A percentile compares a stretch with the other conserved stretches of the same genome.
Conservation (phyloP, 2,113 vertebrate species). For the Kryptolebias marmoratus region DNA sequence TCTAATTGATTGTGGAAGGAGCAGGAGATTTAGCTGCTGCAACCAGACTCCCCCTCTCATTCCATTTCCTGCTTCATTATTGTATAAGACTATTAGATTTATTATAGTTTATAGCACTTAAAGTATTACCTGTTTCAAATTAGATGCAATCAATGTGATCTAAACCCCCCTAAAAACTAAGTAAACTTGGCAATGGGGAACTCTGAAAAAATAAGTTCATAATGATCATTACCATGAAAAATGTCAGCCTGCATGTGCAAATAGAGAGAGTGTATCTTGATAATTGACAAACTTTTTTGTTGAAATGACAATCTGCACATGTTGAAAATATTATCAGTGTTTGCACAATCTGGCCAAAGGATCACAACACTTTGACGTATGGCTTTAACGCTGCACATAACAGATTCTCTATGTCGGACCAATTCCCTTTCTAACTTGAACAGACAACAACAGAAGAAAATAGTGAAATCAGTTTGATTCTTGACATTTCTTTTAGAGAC, state of each 20-base stretch:
- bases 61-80: constrained; percentile 10
- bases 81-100: constrained; percentile 49
- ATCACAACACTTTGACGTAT: constrained; percentile 58
- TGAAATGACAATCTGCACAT: constrained; percentile 49
- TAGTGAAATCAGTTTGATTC: constrained; percentile 66
- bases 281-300: constrained; percentile 65
- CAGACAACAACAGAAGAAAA: constrained; percentile 45
- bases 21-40: constrained; percentile 52
- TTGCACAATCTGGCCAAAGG: constrained; percentile 51
- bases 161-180: no score
- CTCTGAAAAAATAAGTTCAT: constrained; percentile 13
- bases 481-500: constrained; percentile 77
- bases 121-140: constrained; percentile 51
- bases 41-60: constrained; percentile 5
- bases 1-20: constrained; percentile 78
- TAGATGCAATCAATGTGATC: constrained; percentile 34
- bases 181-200: no score
- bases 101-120: constrained; percentile 58
- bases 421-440: constrained; percentile 55
- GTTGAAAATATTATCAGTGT: background rate
- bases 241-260: constrained; percentile 42
- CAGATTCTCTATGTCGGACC: constrained; percentile 54
- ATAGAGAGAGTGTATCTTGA: constrained; percentile 32
- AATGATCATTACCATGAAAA: constrained; percentile 30
- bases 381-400: constrained; percentile 40